Evolutionary conservation across 2,888 invertebrate genomes (phyloP).

Genomic region (Augiades crinisus): DNA sequence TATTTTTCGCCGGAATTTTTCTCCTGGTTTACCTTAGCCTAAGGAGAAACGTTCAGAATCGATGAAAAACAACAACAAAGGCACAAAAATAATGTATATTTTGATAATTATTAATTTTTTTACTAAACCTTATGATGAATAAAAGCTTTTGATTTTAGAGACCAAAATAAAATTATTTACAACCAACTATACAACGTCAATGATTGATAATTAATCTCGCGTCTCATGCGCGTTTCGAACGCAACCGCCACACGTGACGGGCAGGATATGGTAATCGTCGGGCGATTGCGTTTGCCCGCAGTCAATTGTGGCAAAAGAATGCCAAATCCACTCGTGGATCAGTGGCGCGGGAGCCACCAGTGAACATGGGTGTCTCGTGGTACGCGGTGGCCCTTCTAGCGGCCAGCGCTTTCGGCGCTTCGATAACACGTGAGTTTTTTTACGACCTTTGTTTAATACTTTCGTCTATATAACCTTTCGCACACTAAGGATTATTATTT

Average conservation of each 20-base stretch:
- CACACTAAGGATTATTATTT: too few relatives aligned
- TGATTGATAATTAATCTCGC: slow-evolving; percentile 23
- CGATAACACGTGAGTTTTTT: slow-evolving; percentile 65
- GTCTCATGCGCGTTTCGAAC: slow-evolving; percentile 46
- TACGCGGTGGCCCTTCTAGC: slow-evolving; percentile 61
- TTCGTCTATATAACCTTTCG: too few relatives aligned
- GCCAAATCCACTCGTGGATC: slow-evolving; percentile 49
- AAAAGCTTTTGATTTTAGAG: too few relatives aligned
- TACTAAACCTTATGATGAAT: too few relatives aligned
- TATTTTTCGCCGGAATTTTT: too few relatives aligned
- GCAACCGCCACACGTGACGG: slow-evolving; percentile 27
- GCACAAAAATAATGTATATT: too few relatives aligned
- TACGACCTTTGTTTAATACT: not conserved
- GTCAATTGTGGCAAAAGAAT: slow-evolving; percentile 62
- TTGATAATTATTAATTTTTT: too few relatives aligned
- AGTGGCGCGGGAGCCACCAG: slow-evolving; percentile 63
- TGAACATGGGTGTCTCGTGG: slow-evolving; percentile 68
- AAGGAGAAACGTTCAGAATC: too few relatives aligned
- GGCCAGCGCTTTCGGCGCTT: slow-evolving; percentile 67
- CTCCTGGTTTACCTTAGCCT: too few relatives aligned
- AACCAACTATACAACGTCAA: too few relatives aligned
- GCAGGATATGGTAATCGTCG: slow-evolving; percentile 38
- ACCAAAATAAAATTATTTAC: too few relatives aligned
- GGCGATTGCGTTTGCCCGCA: slow-evolving; percentile 31
- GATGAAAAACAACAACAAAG: too few relatives aligned